Evolutionary conservation across 2,888 invertebrate species (phyloP).

Genomic region (Pandemis cinnamomeana): DNA sequence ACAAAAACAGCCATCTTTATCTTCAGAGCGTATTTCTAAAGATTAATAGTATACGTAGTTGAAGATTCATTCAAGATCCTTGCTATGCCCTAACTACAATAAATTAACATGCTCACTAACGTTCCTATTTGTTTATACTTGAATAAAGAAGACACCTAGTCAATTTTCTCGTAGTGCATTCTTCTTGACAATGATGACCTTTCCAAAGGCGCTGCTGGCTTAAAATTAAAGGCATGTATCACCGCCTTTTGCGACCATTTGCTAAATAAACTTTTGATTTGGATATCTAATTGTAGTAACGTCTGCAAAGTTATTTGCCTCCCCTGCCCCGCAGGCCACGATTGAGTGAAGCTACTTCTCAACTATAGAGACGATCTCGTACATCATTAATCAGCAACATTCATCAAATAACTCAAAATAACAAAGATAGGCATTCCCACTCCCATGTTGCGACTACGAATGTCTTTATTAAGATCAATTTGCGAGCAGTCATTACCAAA

Average conservation of each 20-base stretch:
- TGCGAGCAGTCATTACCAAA: conserved; percentile 38
- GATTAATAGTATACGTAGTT: neutral
- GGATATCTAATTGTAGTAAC: too few relatives aligned
- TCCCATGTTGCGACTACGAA: conserved; percentile 12
- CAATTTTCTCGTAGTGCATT: too few relatives aligned
- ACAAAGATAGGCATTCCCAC: conserved; percentile 4
- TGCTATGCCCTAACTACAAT: too few relatives aligned
- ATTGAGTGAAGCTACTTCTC: neutral
- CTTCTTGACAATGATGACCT: too few relatives aligned
- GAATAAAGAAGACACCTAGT: too few relatives aligned
- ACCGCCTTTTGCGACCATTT: too few relatives aligned
- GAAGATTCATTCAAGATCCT: neutral
- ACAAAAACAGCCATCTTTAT: neutral
- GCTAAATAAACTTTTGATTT: too few relatives aligned
- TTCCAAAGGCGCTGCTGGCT: too few relatives aligned
- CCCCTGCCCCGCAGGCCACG: too few relatives aligned
- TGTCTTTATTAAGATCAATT: conserved; percentile 39
- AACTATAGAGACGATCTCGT: neutral
- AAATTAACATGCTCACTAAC: neutral
- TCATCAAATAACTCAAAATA: conserved; percentile 1
- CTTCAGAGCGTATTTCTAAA: neutral
- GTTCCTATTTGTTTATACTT: too few relatives aligned
- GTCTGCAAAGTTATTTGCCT: too few relatives aligned
- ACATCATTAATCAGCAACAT: conserved; percentile 1
- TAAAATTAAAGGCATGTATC: too few relatives aligned